These are phyloP conservation scores for Caenorhabditis macrosperma DNA, from an alignment of 2,888 invertebrate genomes.

Conservation along the genomic window DNA sequence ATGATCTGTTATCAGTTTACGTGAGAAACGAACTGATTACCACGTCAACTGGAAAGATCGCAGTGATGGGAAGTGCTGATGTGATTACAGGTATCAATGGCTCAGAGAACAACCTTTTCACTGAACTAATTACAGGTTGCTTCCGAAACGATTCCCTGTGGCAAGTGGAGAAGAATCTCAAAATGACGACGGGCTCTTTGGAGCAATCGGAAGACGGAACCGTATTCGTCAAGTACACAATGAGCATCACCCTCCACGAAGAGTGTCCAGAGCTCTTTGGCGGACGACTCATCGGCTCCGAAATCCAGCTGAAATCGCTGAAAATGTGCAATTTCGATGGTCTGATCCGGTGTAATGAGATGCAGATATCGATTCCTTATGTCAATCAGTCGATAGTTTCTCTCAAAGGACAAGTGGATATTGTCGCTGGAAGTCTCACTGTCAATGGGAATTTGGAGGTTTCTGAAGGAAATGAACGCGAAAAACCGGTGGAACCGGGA, in stretches of 20 bases:
- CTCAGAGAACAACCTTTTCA: too few species aligned
- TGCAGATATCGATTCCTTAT: constrained; percentile 63
- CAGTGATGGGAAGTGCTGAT: constrained; percentile 49
- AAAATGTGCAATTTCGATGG: constrained; percentile 59
- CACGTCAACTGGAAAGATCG: constrained; percentile 60
- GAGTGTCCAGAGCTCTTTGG: constrained; percentile 55
- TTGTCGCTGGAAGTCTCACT: constrained; percentile 63
- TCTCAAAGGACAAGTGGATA: constrained; percentile 64
- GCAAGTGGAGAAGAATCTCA: constrained; percentile 66
- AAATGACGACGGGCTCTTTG: constrained; percentile 59
- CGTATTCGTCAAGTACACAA: constrained; percentile 64
- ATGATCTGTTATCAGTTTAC: constrained; percentile 53
- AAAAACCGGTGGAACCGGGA: constrained; percentile 46
- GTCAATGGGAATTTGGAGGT: constrained; percentile 64
- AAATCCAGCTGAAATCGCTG: constrained; percentile 45
- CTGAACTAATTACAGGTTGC: constrained; percentile 39
- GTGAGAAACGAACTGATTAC: constrained; percentile 66
- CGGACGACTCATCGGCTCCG: constrained; percentile 61
- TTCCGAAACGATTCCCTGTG: constrained; percentile 61
- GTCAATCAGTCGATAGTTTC: constrained; percentile 57
- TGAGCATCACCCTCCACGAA: constrained; percentile 61
- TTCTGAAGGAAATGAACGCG: constrained; percentile 24
- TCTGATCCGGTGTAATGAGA: constrained; percentile 66
- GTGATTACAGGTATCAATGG: constrained; percentile 47
- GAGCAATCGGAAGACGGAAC: constrained; percentile 67